phyloP scores from a whole-genome alignment of 2,797 vertebrate species.

The Sebastes umbrosus region DNA sequence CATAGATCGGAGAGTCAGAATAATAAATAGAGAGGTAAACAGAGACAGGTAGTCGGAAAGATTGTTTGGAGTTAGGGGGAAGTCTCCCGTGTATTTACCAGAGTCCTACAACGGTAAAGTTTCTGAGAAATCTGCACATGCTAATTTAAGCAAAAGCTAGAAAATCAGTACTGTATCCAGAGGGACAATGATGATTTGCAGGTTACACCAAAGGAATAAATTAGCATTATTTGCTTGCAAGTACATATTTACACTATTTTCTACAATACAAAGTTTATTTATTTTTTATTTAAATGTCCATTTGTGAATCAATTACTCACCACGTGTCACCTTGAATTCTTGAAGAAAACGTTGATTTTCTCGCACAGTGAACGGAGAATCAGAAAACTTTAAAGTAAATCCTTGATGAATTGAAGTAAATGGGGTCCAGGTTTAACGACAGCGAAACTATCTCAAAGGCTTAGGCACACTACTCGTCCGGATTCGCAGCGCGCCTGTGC shows the following conservation, averaged over 20 bases:
- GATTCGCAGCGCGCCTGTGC: background rate
- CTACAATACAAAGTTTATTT: background rate
- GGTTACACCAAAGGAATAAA: slow-evolving; percentile 23
- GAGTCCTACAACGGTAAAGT: background rate
- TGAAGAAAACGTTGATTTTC: background rate
- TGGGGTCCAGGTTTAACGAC: background rate
- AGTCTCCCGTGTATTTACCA: background rate
- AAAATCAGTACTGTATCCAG: background rate
- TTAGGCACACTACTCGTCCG: too few species aligned
- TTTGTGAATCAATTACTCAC: background rate
- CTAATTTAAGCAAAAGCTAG: background rate
- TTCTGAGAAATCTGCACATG: background rate
- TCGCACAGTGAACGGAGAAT: accelerated
- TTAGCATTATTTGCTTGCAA: slow-evolving; percentile 1
- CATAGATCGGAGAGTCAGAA: background rate
- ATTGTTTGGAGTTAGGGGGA: background rate
- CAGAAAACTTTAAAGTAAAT: background rate
- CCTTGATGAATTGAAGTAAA: background rate
- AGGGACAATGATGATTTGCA: background rate
- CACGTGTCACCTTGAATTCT: background rate
- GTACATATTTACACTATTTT: background rate
- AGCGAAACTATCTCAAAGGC: background rate
- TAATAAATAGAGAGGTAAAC: background rate
- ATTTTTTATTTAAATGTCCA: background rate
- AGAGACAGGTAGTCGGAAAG: background rate